Evolutionary conservation across 2,113 vertebrate species (phyloP).

Genomic region (Eurypyga helias): DNA sequence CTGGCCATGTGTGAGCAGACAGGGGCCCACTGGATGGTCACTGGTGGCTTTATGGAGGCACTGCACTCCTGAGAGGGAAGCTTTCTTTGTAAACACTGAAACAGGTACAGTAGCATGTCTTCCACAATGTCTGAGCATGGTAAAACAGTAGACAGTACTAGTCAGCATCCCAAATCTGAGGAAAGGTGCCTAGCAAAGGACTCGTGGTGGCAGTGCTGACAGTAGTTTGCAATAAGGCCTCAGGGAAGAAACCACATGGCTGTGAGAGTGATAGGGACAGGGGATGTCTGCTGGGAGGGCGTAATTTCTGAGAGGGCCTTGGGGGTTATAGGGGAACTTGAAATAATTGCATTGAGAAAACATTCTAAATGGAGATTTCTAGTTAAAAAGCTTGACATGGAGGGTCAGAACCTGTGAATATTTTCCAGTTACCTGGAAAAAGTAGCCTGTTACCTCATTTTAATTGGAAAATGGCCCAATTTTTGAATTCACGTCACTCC

Average conservation of each 20-base stretch:
- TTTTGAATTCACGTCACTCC: slow-evolving; percentile 17
- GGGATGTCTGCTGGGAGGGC: rapidly evolving
- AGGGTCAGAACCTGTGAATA: not conserved
- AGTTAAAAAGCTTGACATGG: not conserved
- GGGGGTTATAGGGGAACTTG: too few species aligned
- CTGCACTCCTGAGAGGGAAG: not conserved
- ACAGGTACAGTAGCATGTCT: not conserved
- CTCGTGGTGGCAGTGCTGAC: rapidly evolving
- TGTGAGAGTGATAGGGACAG: not conserved
- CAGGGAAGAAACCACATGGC: not conserved
- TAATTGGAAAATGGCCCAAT: slow-evolving; percentile 8
- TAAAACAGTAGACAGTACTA: not conserved
- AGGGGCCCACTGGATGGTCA: rapidly evolving
- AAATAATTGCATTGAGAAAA: not conserved
- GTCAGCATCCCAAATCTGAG: not conserved
- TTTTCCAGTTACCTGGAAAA: not conserved
- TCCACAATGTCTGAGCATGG: not conserved
- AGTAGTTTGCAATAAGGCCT: not conserved
- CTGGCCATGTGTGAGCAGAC: not conserved
- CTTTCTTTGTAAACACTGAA: not conserved
- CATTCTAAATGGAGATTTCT: not conserved
- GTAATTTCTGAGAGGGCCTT: not conserved
- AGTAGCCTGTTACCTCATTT: not conserved
- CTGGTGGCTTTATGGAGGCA: rapidly evolving
- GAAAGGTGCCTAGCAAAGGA: not conserved